Base-by-base conservation (phyloP, 2,113 vertebrate species). In the Colaptes auratus region DNA sequence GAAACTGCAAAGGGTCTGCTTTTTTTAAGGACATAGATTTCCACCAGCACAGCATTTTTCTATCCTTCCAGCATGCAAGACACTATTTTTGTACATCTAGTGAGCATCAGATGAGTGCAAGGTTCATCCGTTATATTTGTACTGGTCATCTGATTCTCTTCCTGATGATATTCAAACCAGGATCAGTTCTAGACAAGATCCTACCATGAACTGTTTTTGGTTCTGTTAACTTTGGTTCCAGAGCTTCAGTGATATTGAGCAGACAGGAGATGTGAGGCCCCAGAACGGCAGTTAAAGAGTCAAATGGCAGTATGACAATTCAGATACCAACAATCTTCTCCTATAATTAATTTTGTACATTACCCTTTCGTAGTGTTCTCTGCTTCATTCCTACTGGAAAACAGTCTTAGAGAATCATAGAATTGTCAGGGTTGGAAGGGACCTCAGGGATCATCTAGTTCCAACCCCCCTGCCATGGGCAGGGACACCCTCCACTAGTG, bases 1-100 rank as follows among this genome's bases (percentile, higher is more conserved):
- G 56, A 83, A 63, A 58, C 36, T 89, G 69, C 50, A 88, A 60
- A 79, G 23, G 35, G 8, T 39, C 33, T 67, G 31, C 76, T 96
- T 90, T 61, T 61, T 86, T 95, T 79, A 85, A 83, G 82, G 74
- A 76, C 30, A 79, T 72, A 12, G 30, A 33, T 89, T 96, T 90
- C 86, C 94, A 89, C 81, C 3, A 8, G 56, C 2, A 2, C 83
- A 89, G 90, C 93, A 79, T 39, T 71, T 23, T 72, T 81, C 53
- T 73, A 6, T 53, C 77, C 80, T 93, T 89, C 61, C 86, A 90
- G 61, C 50, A n/a, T 3, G 17, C 7, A 48, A 35, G 20, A 39
- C 17, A 8, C 23, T 67, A 15, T 42, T 78, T 74, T n/a, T 5
- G 44, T 44, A 69, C 12, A 63, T 27, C 30, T 46, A 17, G 50